A percentile compares a stretch with the other conserved stretches of the same genome.
Conservation (phyloP, 1,140 invertebrate species). For the Hestina assimilis region DNA sequence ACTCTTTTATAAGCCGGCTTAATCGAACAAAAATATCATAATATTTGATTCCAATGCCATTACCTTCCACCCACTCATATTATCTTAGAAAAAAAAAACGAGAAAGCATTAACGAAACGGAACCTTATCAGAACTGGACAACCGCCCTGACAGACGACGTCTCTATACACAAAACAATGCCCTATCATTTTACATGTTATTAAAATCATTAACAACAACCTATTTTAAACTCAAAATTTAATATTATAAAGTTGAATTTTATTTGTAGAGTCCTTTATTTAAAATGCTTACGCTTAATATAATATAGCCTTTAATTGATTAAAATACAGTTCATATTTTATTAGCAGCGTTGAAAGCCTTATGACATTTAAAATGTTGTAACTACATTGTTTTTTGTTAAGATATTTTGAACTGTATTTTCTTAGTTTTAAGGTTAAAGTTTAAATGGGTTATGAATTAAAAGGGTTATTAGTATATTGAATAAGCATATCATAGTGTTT, state of each 20-base stretch:
- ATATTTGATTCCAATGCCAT: constrained; percentile 27
- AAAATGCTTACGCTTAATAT: constrained; percentile 5
- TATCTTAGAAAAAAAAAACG: constrained; percentile 29
- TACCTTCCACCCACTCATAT: constrained; percentile 32
- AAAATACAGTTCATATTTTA: constrained; percentile 34
- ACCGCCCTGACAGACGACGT: constrained; percentile 43
- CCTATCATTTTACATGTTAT: constrained; percentile 45
- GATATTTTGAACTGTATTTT: constrained; percentile 4
- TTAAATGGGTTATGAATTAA: constrained; percentile 23
- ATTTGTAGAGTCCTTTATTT: not conserved
- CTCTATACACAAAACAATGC: constrained; percentile 47
- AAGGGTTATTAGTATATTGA: constrained; percentile 73
- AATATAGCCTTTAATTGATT: constrained; percentile 30
- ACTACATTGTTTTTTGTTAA: not conserved
- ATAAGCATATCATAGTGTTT: constrained; percentile 72
- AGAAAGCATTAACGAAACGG: constrained; percentile 31
- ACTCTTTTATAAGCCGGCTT: not conserved
- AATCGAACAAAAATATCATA: constrained; percentile 22
- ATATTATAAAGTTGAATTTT: constrained; percentile 18
- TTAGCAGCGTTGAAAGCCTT: constrained; percentile 9
- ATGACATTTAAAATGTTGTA: not conserved
- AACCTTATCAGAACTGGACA: constrained; percentile 27
- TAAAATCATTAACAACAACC: constrained; percentile 25
- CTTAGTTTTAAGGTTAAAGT: constrained; percentile 1
- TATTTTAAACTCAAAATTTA: constrained; percentile 1